A percentile compares a stretch with the other conserved stretches of the same genome.
Evolutionary conservation across 2,797 vertebrate genomes (phyloP).

Genomic region (Kryptopterus vitreolus): DNA sequence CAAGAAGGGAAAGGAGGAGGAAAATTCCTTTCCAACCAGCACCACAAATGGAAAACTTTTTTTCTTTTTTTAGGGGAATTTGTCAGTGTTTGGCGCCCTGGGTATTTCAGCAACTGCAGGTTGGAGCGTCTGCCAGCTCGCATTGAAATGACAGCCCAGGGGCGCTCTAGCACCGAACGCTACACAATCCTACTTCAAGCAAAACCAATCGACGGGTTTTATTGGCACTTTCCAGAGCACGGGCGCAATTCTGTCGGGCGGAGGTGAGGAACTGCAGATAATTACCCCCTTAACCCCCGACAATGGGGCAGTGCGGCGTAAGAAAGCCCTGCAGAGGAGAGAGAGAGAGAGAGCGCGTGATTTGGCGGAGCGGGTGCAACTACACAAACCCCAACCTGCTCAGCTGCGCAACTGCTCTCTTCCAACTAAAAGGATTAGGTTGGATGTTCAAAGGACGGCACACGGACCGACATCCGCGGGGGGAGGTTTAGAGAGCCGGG

Average conservation of each 20-base stretch:
- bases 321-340: conserved; percentile 39
- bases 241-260: conserved; percentile 49
- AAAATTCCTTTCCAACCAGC: neutral
- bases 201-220: conserved; percentile 37
- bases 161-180: conserved; percentile 6
- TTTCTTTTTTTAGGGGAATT: neutral
- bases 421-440: conserved; percentile 72
- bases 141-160: conserved; percentile 18
- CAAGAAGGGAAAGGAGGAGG: neutral
- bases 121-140: conserved; percentile 16
- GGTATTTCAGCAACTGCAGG: neutral
- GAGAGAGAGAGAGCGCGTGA: too few relatives aligned
- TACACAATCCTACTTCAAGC: conserved; percentile 69
- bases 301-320: conserved; percentile 41
- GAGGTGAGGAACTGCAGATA: conserved; percentile 52
- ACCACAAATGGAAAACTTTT: neutral
- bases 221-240: conserved; percentile 57
- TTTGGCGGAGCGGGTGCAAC: conserved; percentile 40
- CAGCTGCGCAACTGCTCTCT: conserved; percentile 61
- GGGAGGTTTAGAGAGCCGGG: conserved; percentile 64
- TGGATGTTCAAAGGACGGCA: conserved; percentile 72
- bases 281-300: conserved; percentile 49
- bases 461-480: conserved; percentile 66
- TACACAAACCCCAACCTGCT: conserved; percentile 51
- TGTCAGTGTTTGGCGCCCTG: neutral